Evolutionary conservation across 2,113 vertebrate genomes (phyloP), one percentile per base, ranked within the genome.

Genomic region (Odocoileus virginianus): DNA sequence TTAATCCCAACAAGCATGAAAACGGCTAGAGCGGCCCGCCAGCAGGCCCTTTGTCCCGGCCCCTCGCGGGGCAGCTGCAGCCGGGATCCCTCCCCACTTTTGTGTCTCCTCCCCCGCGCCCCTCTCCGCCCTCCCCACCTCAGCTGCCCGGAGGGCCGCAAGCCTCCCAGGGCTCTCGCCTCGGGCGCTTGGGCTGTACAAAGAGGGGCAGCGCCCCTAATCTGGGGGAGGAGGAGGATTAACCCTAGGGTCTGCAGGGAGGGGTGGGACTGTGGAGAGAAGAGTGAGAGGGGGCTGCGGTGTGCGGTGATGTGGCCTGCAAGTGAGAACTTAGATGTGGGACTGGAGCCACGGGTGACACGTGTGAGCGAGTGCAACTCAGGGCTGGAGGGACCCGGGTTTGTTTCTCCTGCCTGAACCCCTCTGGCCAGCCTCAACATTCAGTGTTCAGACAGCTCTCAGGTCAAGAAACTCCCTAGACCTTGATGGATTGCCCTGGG

Each of bases 1-100:
- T 99, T 99, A 99, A 99, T 99, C 99, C 99, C 99, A 99, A 99
- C 92, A 99, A 98, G 99, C 99, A 99, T 99, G 99, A 99, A 97
- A 99, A 99, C 99, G 98, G 98, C 97, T 98, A 97, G 95, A 13
- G 94, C 98, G 94, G 84, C 86, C 85, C 92, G 98, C 98, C 98
- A 98, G 86, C 84, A 93, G 83, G 98, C 94, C 98, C 97, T 98
- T 98, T 98, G 98, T 98, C 97, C 98, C 6, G 25, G 60, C 14
- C 78, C 55, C 96, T 97, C 95, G 30, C 36, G 96, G 98, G 98
- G 97, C 99, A 99, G 99, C 99, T 99, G 99, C 99, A 98, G 98
- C 93, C 97, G 95, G 95, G 97, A 93, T 93, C 98, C 97, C 96
- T 93, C 92, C 97, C 55, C 76, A 0, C 58, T 79, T 97, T 95